A percentile compares a stretch with the other conserved stretches of the same genome.
Evolutionary conservation across 2,888 invertebrate species (phyloP).

Genomic region (Drosophila limbata): DNA sequence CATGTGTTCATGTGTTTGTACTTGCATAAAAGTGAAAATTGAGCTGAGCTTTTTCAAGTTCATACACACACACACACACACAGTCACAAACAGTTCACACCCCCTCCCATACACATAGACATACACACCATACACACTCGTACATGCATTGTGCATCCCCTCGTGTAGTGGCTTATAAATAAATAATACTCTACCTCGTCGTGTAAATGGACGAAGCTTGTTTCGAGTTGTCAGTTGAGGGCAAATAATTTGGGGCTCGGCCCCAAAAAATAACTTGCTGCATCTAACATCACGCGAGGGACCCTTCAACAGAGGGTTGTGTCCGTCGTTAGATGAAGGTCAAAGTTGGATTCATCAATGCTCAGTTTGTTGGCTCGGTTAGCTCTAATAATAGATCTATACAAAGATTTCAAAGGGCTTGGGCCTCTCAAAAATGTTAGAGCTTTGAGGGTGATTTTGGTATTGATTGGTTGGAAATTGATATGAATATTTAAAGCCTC

Average conservation of each 20-base stretch:
- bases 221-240: conserved; percentile 12
- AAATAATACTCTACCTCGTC: conserved; percentile 7
- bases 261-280: conserved; percentile 16
- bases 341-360: conserved; percentile 17
- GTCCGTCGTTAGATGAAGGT: conserved; percentile 16
- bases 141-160: conserved; percentile 16
- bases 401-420: not conserved
- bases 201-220: conserved; percentile 20
- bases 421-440: not conserved
- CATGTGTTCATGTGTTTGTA: conserved; percentile 30
- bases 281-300: conserved; percentile 5
- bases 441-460: not conserved
- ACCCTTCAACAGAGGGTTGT: conserved; percentile 3
- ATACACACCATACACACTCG: not conserved
- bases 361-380: not conserved
- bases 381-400: conserved; percentile 16
- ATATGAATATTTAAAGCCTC: conserved; percentile 1
- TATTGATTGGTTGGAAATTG: conserved; percentile 9
- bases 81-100: not conserved
- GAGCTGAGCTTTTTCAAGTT: conserved; percentile 73
- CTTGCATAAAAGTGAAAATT: conserved; percentile 70
- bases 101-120: not conserved
- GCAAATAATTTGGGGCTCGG: conserved; percentile 1
- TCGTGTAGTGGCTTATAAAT: conserved; percentile 16
- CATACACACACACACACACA: conserved; percentile 39